These are phyloP conservation scores for Trigoniulus corallinus DNA, from an alignment of 1,140 invertebrate genomes.

Conservation along the genomic window DNA sequence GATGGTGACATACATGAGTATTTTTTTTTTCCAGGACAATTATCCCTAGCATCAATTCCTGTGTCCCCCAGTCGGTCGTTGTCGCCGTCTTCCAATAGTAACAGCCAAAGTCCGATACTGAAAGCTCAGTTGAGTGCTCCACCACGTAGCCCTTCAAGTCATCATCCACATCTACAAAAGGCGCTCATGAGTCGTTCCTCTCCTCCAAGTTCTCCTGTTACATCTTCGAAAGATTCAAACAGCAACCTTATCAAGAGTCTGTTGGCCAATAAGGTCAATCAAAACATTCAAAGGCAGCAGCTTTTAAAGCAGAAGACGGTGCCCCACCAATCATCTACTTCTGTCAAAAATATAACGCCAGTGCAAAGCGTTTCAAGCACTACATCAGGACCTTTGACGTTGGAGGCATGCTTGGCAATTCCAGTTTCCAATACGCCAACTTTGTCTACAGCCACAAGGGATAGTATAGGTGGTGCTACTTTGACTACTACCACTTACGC, in stretches of 20 bases:
- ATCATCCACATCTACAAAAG: conserved; percentile 5
- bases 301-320: background rate
- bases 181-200: conserved; percentile 1
- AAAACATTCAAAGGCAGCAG: conserved; percentile 12
- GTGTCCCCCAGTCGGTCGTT: too few relatives aligned
- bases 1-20: too few relatives aligned
- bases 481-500: background rate
- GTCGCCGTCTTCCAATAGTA: background rate
- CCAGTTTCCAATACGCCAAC: too few relatives aligned
- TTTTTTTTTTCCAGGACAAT: too few relatives aligned
- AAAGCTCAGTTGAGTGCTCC: conserved; percentile 58
- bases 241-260: conserved; percentile 55
- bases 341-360: background rate
- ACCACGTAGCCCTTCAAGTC: conserved; percentile 30
- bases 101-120: conserved; percentile 37
- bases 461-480: background rate
- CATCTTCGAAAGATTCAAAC: conserved; percentile 19
- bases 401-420: too few relatives aligned
- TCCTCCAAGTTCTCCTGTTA: conserved; percentile 3
- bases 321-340: background rate
- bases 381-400: too few relatives aligned
- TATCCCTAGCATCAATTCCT: too few relatives aligned
- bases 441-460: too few relatives aligned
- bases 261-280: conserved; percentile 58
- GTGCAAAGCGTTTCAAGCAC: too few relatives aligned